Percentiles rank a stretch among this genome's conserved stretches.
These are phyloP conservation scores for Pangasius mekongensis DNA, from an alignment of 2,797 vertebrate genomes.

Conservation along the genomic window DNA sequence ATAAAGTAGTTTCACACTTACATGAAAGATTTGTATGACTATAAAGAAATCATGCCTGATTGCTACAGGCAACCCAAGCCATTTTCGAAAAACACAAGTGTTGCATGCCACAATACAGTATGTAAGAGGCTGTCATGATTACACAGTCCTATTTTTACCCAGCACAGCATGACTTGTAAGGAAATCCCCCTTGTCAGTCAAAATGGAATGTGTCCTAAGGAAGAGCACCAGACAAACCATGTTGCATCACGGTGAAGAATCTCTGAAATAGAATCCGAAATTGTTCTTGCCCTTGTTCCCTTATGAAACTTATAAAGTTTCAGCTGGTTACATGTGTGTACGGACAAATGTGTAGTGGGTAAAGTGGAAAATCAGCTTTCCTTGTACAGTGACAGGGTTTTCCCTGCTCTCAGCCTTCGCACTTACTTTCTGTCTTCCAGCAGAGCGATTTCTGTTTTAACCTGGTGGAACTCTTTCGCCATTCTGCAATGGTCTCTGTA, in stretches of 20 bases:
- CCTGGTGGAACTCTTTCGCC: constrained; percentile 93
- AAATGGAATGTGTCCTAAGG: constrained; percentile 39
- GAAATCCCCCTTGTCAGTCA: constrained; percentile 52
- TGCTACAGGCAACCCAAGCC: constrained; percentile 12
- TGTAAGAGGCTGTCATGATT: constrained; percentile 50
- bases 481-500: constrained; percentile 96
- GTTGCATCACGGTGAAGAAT: constrained; percentile 34
- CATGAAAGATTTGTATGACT: neutral
- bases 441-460: constrained; percentile 90
- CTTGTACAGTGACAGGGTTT: constrained; percentile 11
- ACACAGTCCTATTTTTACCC: constrained; percentile 52
- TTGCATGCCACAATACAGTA: constrained; percentile 46
- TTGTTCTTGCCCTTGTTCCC: constrained; percentile 18
- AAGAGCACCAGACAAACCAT: constrained; percentile 37
- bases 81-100: constrained; percentile 38
- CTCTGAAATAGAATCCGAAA: constrained; percentile 24
- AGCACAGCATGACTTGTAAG: constrained; percentile 49
- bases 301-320: neutral
- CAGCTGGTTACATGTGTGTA: neutral
- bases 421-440: constrained; percentile 94
- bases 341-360: too few relatives aligned
- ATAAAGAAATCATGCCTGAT: neutral
- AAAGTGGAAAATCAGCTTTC: neutral
- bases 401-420: neutral
- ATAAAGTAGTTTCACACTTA: neutral